phyloP scores from a whole-genome alignment of 2,113 vertebrate species.

The Geococcyx californianus region DNA sequence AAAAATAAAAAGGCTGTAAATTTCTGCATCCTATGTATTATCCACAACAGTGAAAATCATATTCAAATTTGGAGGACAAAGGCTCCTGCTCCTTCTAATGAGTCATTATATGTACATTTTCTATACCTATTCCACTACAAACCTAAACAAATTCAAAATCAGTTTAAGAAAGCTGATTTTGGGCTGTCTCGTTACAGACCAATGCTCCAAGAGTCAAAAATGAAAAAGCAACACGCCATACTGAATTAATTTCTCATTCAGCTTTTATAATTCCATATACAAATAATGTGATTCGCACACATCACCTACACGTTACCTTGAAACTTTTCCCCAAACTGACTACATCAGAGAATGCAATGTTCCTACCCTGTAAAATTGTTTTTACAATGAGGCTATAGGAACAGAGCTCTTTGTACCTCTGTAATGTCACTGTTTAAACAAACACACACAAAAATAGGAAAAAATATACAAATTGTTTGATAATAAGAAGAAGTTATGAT shows the following conservation, averaged over 20 bases:
- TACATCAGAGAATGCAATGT: neutral
- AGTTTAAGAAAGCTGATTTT: neutral
- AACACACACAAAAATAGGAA: neutral
- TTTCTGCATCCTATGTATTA: neutral
- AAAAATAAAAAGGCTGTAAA: neutral
- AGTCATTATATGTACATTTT: neutral
- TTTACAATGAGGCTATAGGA: neutral
- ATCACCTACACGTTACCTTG: neutral
- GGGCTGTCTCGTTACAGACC: neutral
- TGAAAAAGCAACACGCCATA: neutral
- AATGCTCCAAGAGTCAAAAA: neutral
- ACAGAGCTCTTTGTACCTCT: neutral
- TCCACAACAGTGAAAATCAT: neutral
- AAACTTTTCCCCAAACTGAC: neutral
- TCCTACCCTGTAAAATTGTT: neutral
- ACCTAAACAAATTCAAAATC: neutral
- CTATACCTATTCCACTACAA: neutral
- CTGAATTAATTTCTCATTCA: neutral
- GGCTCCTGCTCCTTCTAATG: neutral
- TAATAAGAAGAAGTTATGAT: neutral
- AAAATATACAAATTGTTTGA: neutral
- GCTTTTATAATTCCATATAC: neutral
- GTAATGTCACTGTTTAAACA: neutral
- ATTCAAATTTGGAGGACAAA: neutral
- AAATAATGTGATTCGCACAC: neutral